phyloP scores from a whole-genome alignment of 2,888 invertebrate genomes.

The Stenodera caucasica region DNA sequence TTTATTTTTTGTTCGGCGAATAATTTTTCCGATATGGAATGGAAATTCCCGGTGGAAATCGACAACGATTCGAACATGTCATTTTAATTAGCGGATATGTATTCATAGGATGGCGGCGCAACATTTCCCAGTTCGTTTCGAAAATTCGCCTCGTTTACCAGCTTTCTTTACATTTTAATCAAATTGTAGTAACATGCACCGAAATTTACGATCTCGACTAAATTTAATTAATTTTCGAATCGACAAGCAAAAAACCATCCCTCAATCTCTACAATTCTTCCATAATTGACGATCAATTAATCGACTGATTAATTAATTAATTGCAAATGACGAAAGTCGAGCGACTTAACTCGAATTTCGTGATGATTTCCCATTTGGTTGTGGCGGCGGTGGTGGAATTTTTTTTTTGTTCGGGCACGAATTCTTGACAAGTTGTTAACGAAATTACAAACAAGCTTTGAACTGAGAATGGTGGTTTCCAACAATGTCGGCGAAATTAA shows the following conservation, averaged over 20 bases:
- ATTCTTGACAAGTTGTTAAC: constrained; percentile 35
- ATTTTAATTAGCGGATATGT: constrained; percentile 22
- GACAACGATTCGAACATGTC: constrained; percentile 1
- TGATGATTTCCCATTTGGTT: constrained; percentile 36
- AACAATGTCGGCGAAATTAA: constrained; percentile 31
- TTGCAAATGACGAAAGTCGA: too few relatives aligned
- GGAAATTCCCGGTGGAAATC: too few relatives aligned
- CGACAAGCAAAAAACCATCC: too few relatives aligned
- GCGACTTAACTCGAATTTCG: too few relatives aligned
- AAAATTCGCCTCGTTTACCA: not conserved
- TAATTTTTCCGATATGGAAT: too few relatives aligned
- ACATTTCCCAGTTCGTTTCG: not conserved
- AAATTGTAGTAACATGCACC: not conserved
- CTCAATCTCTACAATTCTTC: too few relatives aligned
- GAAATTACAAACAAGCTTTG: constrained; percentile 25
- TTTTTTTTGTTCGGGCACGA: not conserved
- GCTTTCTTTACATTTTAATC: not conserved
- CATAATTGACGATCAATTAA: not conserved
- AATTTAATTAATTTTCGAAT: not conserved
- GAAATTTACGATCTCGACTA: not conserved
- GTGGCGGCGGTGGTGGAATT: constrained; percentile 27
- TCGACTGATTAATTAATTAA: not conserved
- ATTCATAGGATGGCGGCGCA: constrained; percentile 12
- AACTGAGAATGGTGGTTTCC: constrained; percentile 15
- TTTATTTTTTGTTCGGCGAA: too few relatives aligned